These are phyloP conservation scores for Diploptera punctata DNA, from an alignment of 2,888 invertebrate species.

Conservation along the genomic window DNA sequence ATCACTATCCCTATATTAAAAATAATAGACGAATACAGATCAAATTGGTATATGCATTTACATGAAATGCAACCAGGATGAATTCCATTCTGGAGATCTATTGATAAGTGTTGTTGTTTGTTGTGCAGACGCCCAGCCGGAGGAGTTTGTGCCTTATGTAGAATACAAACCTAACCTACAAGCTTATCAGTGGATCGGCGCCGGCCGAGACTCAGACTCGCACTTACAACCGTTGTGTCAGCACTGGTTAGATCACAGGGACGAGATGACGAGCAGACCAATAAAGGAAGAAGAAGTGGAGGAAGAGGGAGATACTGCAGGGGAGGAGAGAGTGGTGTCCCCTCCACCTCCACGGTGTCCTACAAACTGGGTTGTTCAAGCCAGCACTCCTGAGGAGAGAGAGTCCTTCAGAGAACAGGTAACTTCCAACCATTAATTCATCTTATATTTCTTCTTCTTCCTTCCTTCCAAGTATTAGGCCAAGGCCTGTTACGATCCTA, in stretches of 20 bases:
- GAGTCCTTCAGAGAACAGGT: constrained; percentile 67
- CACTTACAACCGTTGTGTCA: constrained; percentile 76
- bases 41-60: too few species aligned
- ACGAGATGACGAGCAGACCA: constrained; percentile 52
- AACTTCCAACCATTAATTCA: too few species aligned
- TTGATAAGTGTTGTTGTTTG: too few species aligned
- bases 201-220: constrained; percentile 87
- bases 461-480: too few species aligned
- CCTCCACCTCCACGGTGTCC: constrained; percentile 67
- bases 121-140: constrained; percentile 67
- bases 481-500: too few species aligned
- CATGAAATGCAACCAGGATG: too few species aligned
- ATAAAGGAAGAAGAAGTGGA: constrained; percentile 45
- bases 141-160: constrained; percentile 88
- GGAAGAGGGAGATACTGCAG: constrained; percentile 46
- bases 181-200: constrained; percentile 91
- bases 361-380: constrained; percentile 83
- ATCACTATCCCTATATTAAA: too few species aligned
- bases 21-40: too few species aligned
- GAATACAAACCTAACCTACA: constrained; percentile 78
- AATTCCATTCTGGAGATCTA: too few species aligned
- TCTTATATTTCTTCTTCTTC: too few species aligned
- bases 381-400: constrained; percentile 79
- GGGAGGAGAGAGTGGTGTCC: constrained; percentile 49
- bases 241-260: constrained; percentile 76